phyloP scores from a whole-genome alignment of 2,797 vertebrate species.

The Trachurus trachurus region DNA sequence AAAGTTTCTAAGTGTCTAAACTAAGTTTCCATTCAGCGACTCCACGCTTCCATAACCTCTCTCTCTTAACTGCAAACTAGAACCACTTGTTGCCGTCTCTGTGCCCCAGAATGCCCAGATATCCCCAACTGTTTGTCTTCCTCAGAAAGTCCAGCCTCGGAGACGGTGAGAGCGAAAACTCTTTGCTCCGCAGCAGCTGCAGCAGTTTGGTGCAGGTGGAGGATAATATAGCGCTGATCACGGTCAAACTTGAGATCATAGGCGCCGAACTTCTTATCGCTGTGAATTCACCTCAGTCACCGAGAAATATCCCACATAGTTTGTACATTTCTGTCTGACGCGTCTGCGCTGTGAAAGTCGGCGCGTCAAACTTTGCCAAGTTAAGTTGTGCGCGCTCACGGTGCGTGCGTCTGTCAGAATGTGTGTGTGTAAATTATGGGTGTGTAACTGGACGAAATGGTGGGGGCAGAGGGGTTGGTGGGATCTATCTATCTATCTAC shows the following conservation, averaged over 20 bases:
- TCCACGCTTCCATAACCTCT: not conserved
- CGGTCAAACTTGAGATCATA: slow-evolving; percentile 65
- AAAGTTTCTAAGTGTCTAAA: not conserved
- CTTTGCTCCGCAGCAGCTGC: not conserved
- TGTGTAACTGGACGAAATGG: slow-evolving; percentile 18
- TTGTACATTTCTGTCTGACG: slow-evolving; percentile 41
- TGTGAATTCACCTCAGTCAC: slow-evolving; percentile 48
- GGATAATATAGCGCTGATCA: slow-evolving; percentile 72
- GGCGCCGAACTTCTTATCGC: slow-evolving; percentile 77
- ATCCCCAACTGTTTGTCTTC: not conserved
- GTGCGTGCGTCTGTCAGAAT: not conserved
- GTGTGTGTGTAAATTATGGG: not conserved
- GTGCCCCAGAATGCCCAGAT: slow-evolving; percentile 35
- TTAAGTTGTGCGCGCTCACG: slow-evolving; percentile 38
- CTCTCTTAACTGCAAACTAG: not conserved
- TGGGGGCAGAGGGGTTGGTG: not conserved
- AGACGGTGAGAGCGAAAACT: slow-evolving; percentile 19
- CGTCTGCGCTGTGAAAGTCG: slow-evolving; percentile 28
- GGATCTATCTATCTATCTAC: no score
- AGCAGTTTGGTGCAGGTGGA: slow-evolving; percentile 61
- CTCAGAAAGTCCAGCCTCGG: slow-evolving; percentile 34
- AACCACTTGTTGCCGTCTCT: slow-evolving; percentile 47
- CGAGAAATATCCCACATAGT: slow-evolving; percentile 70
- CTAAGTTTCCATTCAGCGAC: slow-evolving; percentile 31
- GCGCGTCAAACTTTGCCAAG: slow-evolving; percentile 61